Evolutionary conservation across 2,797 vertebrate species (phyloP).

Genomic region (Eremophila alpestris): DNA sequence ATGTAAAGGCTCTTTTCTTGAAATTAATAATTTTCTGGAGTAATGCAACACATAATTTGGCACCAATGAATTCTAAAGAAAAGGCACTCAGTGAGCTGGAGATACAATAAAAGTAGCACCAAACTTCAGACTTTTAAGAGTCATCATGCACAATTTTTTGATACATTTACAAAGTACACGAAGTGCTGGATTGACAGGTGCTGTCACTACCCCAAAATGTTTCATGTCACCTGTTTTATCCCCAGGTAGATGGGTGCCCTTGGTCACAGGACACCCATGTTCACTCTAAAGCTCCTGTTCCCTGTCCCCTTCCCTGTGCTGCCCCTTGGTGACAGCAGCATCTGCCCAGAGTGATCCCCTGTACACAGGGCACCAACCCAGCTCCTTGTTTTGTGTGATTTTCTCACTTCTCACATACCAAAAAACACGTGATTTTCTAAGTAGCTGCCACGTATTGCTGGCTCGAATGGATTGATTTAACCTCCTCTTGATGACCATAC

Average conservation of each 20-base stretch:
- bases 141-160: neutral
- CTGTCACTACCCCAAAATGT: neutral
- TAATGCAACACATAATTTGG: accelerated
- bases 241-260: neutral
- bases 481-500: neutral
- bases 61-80: neutral
- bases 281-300: neutral
- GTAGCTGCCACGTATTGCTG: neutral
- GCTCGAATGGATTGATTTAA: neutral
- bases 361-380: neutral
- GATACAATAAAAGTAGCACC: neutral
- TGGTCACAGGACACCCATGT: neutral
- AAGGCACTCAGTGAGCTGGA: neutral
- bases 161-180: neutral
- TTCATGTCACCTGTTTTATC: neutral
- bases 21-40: neutral
- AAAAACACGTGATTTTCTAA: neutral
- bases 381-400: neutral
- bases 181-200: neutral
- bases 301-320: neutral
- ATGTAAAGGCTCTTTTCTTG: neutral
- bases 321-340: neutral
- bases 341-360: neutral
- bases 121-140: neutral
- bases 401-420: neutral